Evolutionary conservation across 2,888 invertebrate genomes (phyloP).

Genomic region (Seira ritae): DNA sequence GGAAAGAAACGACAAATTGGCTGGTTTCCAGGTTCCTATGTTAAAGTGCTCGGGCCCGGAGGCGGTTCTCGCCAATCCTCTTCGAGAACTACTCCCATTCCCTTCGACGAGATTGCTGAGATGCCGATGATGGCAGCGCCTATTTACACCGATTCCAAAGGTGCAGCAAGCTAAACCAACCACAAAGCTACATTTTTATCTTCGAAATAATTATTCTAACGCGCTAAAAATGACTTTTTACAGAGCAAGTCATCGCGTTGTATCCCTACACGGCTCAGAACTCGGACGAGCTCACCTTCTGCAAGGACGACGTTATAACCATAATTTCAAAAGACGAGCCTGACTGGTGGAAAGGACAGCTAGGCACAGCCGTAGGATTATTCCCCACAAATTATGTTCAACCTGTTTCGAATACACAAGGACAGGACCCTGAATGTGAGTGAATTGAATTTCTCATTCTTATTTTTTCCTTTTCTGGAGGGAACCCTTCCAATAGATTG

Average conservation of each 20-base stretch:
- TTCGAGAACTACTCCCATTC: conserved; percentile 85
- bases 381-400: conserved; percentile 98
- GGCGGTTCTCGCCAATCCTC: conserved; percentile 72
- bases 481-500: neutral
- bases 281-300: conserved; percentile 89
- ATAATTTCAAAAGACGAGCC: conserved; percentile 93
- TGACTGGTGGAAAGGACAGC: conserved; percentile 98
- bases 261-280: conserved; percentile 97
- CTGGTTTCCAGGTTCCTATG: conserved; percentile 94
- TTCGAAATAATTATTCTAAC: neutral
- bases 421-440: conserved; percentile 78
- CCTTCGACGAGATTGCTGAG: conserved; percentile 73
- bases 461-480: neutral
- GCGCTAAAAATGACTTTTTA: too few species aligned
- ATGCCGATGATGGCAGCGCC: conserved; percentile 72
- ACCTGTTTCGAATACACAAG: conserved; percentile 77
- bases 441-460: conserved; percentile 72
- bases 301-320: conserved; percentile 91
- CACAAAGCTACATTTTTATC: neutral
- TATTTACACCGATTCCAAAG: conserved; percentile 70
- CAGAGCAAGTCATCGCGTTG: conserved; percentile 92
- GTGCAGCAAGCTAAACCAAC: conserved; percentile 42
- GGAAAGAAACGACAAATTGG: conserved; percentile 95
- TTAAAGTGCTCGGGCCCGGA: conserved; percentile 74
- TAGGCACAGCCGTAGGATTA: conserved; percentile 91